Base-by-base conservation (phyloP, 2,797 vertebrate species). In the Garrulus glandarius region DNA sequence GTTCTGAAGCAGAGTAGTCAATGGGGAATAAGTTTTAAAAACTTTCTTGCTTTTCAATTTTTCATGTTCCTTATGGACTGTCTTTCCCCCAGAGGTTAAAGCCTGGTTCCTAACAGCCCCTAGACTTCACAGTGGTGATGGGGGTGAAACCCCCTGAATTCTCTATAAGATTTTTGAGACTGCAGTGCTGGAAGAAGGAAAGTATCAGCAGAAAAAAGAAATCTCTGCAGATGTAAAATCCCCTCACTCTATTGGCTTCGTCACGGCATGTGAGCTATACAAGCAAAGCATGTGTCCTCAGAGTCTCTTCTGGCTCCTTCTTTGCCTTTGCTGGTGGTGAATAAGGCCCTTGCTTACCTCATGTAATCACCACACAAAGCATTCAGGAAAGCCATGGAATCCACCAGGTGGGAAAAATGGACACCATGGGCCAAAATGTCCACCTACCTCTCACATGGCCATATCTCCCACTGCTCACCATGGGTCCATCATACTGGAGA, bases 381-480 rank as follows among this genome's bases (percentile, higher is more conserved):
- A 32, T 26, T 75, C 50, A 49, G 49, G 26, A 75, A 79, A 84
- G 26, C n/a, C 11, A 4, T 11, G n/a, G 44, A 63, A 74, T n/a
- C 63, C 44, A 63, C 17, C 30, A 79, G 22, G 30, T 7, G 34
- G 64, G 68, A 49, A 79, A 89, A 67, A 14, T 11, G 17, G 15
- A 70, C 17, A 37, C 16, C 15, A 18, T 1, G 43, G 43, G 34
- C 30, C 43, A 76, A 61, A 82, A 61, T 15, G 3, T 18, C 16
- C 64, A 80, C 32, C 13, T 26, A 13, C 63, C 36, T 50, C 71
- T 84, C 6, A 0, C 20, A 26, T 4, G 23, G 47, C 24, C 22
- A 1, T 2, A 13, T 30, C 32, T 82, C 26, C 50, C 71, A 77
- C 36, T 0, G 0, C 36, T 47, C 26, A 7, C 1, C 9, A 3